Evolutionary conservation across 2,113 vertebrate genomes (phyloP).

Genomic region (Salvelinus fontinalis): DNA sequence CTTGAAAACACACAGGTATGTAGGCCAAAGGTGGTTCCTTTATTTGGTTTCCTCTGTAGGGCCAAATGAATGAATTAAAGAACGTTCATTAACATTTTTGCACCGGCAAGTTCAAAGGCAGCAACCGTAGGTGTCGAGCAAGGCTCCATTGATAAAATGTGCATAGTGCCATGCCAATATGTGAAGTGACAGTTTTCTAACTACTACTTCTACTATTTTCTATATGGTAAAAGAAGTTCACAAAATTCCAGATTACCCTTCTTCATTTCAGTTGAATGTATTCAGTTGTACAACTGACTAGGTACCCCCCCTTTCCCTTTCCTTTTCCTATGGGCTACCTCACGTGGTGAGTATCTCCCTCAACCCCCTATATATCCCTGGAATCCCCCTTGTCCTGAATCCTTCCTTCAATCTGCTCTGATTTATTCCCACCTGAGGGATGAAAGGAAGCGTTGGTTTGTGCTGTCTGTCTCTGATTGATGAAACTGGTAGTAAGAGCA

Average conservation of each 20-base stretch:
- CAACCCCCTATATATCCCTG: slow-evolving; percentile 25
- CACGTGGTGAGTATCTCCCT: not conserved
- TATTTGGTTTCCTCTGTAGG: slow-evolving; percentile 11
- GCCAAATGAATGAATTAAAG: slow-evolving; percentile 11
- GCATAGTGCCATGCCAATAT: slow-evolving; percentile 12
- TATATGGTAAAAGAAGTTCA: too few species aligned
- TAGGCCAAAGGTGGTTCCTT: slow-evolving; percentile 7
- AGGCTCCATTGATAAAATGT: slow-evolving; percentile 21
- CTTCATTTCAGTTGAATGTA: too few species aligned
- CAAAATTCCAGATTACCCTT: too few species aligned
- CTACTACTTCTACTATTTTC: too few species aligned
- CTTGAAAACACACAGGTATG: not conserved
- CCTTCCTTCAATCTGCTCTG: slow-evolving; percentile 1
- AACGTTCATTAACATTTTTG: slow-evolving; percentile 29
- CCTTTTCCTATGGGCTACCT: too few species aligned
- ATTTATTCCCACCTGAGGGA: slow-evolving; percentile 43
- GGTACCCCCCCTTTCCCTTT: too few species aligned
- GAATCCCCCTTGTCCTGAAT: slow-evolving; percentile 22
- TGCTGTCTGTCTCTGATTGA: slow-evolving; percentile 38
- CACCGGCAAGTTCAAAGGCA: slow-evolving; percentile 33
- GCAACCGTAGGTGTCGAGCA: slow-evolving; percentile 17
- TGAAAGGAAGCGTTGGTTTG: slow-evolving; percentile 37
- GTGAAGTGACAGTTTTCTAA: slow-evolving; percentile 29
- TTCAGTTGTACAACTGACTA: too few species aligned
- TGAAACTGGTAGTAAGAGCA: not conserved